Evolutionary conservation across 2,113 vertebrate genomes (phyloP).

Genomic region (Uria aalge): DNA sequence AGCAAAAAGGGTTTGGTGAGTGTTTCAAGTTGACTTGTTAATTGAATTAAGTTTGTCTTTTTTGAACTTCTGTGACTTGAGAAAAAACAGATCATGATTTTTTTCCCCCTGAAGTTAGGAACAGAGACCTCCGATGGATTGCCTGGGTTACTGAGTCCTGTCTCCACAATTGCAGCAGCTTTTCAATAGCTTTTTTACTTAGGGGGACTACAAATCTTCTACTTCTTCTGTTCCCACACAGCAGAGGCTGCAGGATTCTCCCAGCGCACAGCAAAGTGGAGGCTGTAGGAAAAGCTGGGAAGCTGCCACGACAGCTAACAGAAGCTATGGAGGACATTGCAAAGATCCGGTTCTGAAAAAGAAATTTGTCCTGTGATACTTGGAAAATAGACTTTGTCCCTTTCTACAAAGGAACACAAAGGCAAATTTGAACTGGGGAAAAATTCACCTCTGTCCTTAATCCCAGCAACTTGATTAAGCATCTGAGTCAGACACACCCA

Average conservation of each 20-base stretch:
- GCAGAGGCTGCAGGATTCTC: background rate
- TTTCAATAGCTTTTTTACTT: slow-evolving; percentile 26
- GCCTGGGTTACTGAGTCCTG: background rate
- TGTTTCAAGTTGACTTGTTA: slow-evolving; percentile 11
- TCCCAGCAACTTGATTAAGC: background rate
- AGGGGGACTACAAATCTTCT: background rate
- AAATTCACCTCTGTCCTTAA: background rate
- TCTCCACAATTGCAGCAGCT: background rate
- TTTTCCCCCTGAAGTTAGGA: background rate
- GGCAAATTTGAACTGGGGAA: background rate
- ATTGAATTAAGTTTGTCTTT: background rate
- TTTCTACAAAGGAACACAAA: background rate
- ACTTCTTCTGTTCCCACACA: background rate
- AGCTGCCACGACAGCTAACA: background rate
- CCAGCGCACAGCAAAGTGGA: background rate
- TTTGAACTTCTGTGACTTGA: background rate
- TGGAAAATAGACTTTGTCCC: background rate
- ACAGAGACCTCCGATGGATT: background rate
- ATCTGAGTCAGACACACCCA: slow-evolving; percentile 13
- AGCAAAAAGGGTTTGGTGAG: background rate
- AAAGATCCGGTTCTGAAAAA: background rate
- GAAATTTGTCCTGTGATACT: background rate
- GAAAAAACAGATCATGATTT: background rate
- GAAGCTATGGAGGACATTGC: background rate
- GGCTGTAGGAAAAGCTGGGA: background rate